Conservation (phyloP, 2,113 vertebrate genomes). For the Tragelaphus buxtoni region DNA sequence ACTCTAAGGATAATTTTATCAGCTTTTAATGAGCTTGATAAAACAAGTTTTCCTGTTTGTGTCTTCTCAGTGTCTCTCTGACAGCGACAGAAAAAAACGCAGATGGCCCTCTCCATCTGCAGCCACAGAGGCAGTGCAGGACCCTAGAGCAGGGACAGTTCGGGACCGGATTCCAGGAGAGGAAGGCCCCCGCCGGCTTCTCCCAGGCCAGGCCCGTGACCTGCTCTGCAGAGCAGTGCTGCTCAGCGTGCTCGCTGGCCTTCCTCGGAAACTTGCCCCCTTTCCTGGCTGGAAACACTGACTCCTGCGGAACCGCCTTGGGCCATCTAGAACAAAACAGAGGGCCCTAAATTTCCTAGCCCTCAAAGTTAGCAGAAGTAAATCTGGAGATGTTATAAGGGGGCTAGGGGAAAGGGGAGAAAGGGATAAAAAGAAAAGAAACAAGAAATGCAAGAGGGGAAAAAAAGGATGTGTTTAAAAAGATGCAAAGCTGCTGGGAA, state of each 20-base stretch:
- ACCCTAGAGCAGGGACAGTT: accelerated
- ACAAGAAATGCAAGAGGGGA: not conserved
- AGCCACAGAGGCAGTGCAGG: not conserved
- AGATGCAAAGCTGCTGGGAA: not conserved
- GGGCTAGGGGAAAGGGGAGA: not conserved
- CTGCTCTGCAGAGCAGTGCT: not conserved
- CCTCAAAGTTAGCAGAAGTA: not conserved
- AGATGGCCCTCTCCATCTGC: not conserved
- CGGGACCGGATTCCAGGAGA: accelerated
- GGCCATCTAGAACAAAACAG: not conserved
- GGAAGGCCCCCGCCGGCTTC: not conserved
- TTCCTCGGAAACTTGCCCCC: not conserved
- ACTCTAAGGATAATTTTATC: not conserved
- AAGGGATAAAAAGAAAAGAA: not conserved
- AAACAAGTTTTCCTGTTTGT: not conserved
- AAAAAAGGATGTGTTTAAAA: not conserved
- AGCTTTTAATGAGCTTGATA: not conserved
- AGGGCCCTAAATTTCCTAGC: not conserved
- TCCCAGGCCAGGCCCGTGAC: not conserved
- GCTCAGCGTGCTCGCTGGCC: accelerated
- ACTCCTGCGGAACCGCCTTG: not conserved
- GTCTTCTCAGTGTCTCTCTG: not conserved
- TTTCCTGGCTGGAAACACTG: not conserved
- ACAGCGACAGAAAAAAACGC: not conserved
- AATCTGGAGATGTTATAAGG: not conserved